Evolutionary conservation across 2,113 vertebrate genomes (phyloP).

Genomic region (Echinops telfairi): DNA sequence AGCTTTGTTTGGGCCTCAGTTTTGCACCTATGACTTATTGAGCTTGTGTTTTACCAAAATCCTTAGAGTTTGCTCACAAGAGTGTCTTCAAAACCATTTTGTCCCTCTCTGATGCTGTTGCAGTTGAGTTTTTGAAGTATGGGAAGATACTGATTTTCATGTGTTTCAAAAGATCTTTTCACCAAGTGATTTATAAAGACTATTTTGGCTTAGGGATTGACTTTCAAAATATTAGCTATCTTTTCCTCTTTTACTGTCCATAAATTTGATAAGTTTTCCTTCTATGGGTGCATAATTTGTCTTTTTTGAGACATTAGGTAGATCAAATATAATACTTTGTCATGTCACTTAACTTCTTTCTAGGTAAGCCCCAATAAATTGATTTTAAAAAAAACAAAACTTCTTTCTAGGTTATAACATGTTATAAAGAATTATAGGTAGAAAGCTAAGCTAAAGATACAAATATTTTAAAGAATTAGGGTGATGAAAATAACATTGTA

Average conservation of each 20-base stretch:
- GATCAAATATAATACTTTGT: slow-evolving; percentile 15
- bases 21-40: not conserved
- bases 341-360: not conserved
- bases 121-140: not conserved
- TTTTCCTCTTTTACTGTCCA: slow-evolving; percentile 17
- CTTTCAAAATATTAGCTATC: slow-evolving; percentile 19
- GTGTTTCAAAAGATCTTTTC: not conserved
- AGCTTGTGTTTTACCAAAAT: not conserved
- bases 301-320: slow-evolving; percentile 29
- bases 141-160: not conserved
- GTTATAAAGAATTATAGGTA: not conserved
- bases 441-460: not conserved
- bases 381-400: too few relatives aligned
- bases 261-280: slow-evolving; percentile 8
- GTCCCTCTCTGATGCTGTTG: not conserved
- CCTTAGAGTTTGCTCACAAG: not conserved
- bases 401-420: not conserved
- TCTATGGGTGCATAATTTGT: not conserved
- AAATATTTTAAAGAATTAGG: not conserved
- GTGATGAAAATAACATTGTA: not conserved
- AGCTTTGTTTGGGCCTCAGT: not conserved
- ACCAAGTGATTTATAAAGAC: not conserved
- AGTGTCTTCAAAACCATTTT: not conserved
- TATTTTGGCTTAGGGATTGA: not conserved
- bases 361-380: not conserved